phyloP scores from a whole-genome alignment of 2,113 vertebrate genomes.

The Strix aluco region DNA sequence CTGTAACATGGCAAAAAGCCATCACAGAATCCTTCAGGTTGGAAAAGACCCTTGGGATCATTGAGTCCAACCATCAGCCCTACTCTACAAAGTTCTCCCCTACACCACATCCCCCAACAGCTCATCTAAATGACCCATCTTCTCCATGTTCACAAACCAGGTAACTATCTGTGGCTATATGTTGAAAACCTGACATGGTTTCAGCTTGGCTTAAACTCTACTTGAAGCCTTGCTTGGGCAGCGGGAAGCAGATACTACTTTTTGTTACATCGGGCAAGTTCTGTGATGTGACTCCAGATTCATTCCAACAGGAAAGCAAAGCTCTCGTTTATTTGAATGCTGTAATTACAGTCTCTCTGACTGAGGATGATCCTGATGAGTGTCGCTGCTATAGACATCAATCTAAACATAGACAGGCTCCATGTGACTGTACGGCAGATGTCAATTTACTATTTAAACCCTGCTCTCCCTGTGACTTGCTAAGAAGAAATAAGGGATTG shows the following conservation, averaged over 20 bases:
- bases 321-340: background rate
- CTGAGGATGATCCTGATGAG: background rate
- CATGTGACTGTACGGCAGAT: background rate
- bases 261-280: background rate
- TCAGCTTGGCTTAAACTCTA: background rate
- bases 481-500: background rate
- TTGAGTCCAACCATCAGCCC: no score
- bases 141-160: background rate
- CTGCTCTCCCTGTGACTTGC: background rate
- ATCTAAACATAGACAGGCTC: background rate
- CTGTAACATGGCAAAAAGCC: background rate
- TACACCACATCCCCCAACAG: no score
- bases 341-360: background rate
- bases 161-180: background rate
- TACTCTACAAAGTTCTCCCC: no score
- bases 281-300: background rate
- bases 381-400: background rate
- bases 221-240: background rate
- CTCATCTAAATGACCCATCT: no score
- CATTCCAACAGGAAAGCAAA: background rate
- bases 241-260: background rate
- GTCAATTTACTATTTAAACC: conserved; percentile 29
- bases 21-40: background rate
- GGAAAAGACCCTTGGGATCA: no score
- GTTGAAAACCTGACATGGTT: background rate